Base-by-base conservation (phyloP, 2,888 invertebrate species). In the Congeria kusceri region DNA sequence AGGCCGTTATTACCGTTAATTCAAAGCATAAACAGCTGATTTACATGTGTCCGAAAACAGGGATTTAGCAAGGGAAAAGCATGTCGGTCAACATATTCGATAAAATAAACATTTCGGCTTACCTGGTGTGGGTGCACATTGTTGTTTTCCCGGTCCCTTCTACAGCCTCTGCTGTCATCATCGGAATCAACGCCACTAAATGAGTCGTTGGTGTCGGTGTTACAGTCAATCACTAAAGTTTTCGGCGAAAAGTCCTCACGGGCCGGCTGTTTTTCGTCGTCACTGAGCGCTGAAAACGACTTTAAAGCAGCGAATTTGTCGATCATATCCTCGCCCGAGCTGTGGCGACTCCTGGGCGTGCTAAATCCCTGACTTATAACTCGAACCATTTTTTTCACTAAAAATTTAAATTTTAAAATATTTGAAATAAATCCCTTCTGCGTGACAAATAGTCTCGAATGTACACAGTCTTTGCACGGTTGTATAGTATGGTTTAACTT, bases 281-380 rank as follows among this genome's bases (percentile, higher is more conserved):
- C 79, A 49, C 66, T 70, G 20, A 86, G 69, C 13, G 85, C 86
- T 32, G 83, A 69, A 3, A 78, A 68, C 0, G 87, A 83, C 70
- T 87, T 82, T 68, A 83, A 79, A 9, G 86, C 88, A 0, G 83
- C 75, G 63, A 83, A 80, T 63, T 85, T 80, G 63, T 88, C 87
- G 65, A 84, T 82, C 78, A 82, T 77, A 53, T 87, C 85, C 62
- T 88, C 88, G n/a, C 88, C 88, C 20, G 88, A 88, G 59, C 86
- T 87, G 65, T 88, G 88, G 23, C 88, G 84, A 66, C 87, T 87
- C 72, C 88, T 77, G 15, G 87, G 88, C 15, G 86, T 86, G 53
- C 75, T 83, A 72, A 87, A 87, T 71, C 84, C 84, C 29, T 83
- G 82, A 53, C 85, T 86, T 28, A 88, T 80, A 11, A 88, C 83